Base-by-base conservation (phyloP, 2,113 vertebrate genomes). In the Phylloscopus trochilus region DNA sequence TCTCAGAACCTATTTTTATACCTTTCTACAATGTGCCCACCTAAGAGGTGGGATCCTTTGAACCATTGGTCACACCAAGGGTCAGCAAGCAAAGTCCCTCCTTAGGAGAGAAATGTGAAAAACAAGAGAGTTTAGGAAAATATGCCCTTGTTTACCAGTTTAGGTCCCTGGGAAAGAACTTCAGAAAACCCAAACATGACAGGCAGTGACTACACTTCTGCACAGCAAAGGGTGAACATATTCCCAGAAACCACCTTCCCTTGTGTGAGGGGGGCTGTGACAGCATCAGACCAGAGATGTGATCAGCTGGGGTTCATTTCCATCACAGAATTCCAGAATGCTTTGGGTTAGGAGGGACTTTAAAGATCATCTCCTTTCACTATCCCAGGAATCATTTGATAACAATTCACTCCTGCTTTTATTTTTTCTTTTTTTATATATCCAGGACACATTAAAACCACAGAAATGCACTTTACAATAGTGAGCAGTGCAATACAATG, bases 151-250 rank as follows among this genome's bases (percentile, higher is more conserved):
- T n/a, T n/a, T n/a, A n/a, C n/a, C n/a, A n/a, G n/a, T n/a, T n/a
- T n/a, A n/a, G n/a, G n/a, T n/a, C n/a, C n/a, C n/a, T n/a, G n/a
- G n/a, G n/a, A n/a, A n/a, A n/a, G n/a, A n/a, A n/a, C n/a, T n/a
- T n/a, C n/a, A n/a, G n/a, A n/a, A n/a, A n/a, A n/a, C n/a, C n/a
- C n/a, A n/a, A n/a, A n/a, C n/a, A n/a, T n/a, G n/a, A n/a, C n/a
- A n/a, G n/a, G n/a, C n/a, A n/a, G n/a, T n/a, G n/a, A n/a, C n/a
- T n/a, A n/a, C n/a, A n/a, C n/a, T n/a, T 14, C 74, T 39, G 59
- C 33, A 23, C 1, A 35, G 66, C 35, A 20, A n/a, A 66, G 67
- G 58, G 60, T 18, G 46, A 3, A 17, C 0, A 1, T 0, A 59
- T 30, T 26, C 55, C 68, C 33, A 41, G 5, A 6, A 31, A 62